These are phyloP conservation scores for Clanis bilineata DNA, from an alignment of 2,888 invertebrate species.

Conservation along the genomic window DNA sequence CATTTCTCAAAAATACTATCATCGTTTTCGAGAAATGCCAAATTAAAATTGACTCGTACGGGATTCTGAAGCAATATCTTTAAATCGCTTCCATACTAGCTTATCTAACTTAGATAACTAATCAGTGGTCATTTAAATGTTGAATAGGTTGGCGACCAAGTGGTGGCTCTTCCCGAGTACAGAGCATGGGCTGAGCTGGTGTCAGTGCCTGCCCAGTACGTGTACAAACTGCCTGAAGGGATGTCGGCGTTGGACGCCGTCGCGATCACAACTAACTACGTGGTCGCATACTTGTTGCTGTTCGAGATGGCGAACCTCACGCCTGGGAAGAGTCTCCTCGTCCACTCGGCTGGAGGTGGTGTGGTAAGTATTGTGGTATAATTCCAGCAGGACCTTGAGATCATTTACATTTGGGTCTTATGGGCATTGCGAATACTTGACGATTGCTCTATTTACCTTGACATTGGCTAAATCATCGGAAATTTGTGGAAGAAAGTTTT, in stretches of 20 bases:
- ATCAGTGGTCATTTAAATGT: constrained; percentile 19
- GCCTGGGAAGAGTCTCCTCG: constrained; percentile 89
- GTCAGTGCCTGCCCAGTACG: constrained; percentile 89
- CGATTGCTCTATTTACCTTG: too few relatives aligned
- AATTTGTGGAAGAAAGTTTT: too few relatives aligned
- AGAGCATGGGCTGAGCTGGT: constrained; percentile 94
- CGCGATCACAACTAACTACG: constrained; percentile 92
- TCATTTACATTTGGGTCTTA: too few relatives aligned
- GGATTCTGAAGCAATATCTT: too few relatives aligned
- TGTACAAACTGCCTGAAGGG: constrained; percentile 88
- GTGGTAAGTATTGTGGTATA: constrained; percentile 85
- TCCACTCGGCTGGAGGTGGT: constrained; percentile 94
- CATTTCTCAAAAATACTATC: too few relatives aligned
- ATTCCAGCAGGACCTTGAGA: too few relatives aligned
- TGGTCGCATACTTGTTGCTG: constrained; percentile 92
- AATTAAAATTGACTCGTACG: too few relatives aligned
- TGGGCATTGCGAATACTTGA: too few relatives aligned
- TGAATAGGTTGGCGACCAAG: constrained; percentile 88
- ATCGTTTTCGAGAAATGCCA: too few relatives aligned
- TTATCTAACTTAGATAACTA: too few relatives aligned
- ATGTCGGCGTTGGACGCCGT: constrained; percentile 91
- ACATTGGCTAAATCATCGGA: too few relatives aligned
- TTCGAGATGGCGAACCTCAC: constrained; percentile 91
- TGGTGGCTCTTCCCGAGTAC: constrained; percentile 92
- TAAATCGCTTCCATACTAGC: too few relatives aligned